Base-by-base conservation (phyloP, 2,797 vertebrate species). In the Rhinichthys osculus region DNA sequence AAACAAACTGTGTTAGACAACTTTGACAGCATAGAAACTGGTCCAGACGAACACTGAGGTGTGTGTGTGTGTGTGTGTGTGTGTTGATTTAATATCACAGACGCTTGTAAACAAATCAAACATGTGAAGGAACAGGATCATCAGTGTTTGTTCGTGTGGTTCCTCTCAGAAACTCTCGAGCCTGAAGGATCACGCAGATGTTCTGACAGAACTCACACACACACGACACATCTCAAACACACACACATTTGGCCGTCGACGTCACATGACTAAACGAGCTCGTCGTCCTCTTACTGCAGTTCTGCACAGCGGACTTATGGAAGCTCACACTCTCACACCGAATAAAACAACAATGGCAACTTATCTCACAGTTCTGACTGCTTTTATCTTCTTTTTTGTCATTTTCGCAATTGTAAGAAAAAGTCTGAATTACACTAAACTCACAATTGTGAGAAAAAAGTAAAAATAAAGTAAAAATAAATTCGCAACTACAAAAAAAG, bases 401-500 rank as follows among this genome's bases (percentile, higher is more conserved):
- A 1, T 62, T 27, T 14, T 14, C 5, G 54, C 2, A 23, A 23
- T n/a, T 59, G 0, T 4, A 1, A 23, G 54, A 4, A 23, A n/a
- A 21, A 16, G 52, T 21, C 52, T 1, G 19, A 21, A 21, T 54
- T 21, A 5, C 35, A 38, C 21, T 2, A 54, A 54, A 54, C 44
- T 44, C 44, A 1, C 11, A 13, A 44, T 44, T 44, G 10, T 44
- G 3, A 3, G 8, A n/a, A 11, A 59, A n/a, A n/a, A 27, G 27
- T 27, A 27, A 27, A 30, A 30, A 30, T 30, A n/a, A n/a, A n/a
- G 1, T 1, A 2, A 30, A 30, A 30, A 30, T 30, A 30, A 30
- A 30, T 1, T 23, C 2, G 0, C 1, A 62, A 27, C 11, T n/a
- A 0, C 1, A 62, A n/a, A 11, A 54, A 21, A 23, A 8, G 2